Conservation (phyloP, 1,140 invertebrate genomes). For the Trichomalopsis sarcophagae region DNA sequence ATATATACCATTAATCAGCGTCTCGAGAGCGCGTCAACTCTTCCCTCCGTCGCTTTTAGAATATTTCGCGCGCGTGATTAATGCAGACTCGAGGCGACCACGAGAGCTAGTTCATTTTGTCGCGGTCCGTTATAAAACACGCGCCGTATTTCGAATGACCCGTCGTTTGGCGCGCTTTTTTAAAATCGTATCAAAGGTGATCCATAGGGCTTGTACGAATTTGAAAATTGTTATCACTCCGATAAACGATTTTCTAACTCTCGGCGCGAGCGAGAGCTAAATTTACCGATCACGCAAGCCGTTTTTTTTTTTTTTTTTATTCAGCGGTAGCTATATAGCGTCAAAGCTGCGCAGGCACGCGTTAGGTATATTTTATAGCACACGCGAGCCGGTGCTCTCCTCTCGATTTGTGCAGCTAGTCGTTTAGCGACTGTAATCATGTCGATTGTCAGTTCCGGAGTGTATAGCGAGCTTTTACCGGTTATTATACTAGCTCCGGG, state of each 20-base stretch:
- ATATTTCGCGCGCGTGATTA: neutral
- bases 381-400: neutral
- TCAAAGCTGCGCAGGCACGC: no score
- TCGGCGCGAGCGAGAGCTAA: neutral
- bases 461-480: neutral
- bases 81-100: neutral
- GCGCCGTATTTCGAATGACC: no score
- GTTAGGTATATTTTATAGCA: neutral
- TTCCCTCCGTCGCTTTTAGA: neutral
- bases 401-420: neutral
- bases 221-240: no score
- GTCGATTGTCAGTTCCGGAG: slow-evolving; percentile 10
- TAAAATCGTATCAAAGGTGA: no score
- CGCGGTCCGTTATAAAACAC: neutral
- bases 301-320: no score
- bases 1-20: neutral
- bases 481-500: neutral
- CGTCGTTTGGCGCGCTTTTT: no score
- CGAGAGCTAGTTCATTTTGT: neutral
- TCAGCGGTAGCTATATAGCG: no score
- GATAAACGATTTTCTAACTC: neutral
- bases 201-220: no score
- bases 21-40: neutral
- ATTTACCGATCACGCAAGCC: no score
- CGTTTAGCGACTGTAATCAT: slow-evolving; percentile 21